Percentiles rank a stretch among this genome's conserved stretches.
phyloP scores from a whole-genome alignment of 2,797 vertebrate genomes.

The Eulemur mongoz region DNA sequence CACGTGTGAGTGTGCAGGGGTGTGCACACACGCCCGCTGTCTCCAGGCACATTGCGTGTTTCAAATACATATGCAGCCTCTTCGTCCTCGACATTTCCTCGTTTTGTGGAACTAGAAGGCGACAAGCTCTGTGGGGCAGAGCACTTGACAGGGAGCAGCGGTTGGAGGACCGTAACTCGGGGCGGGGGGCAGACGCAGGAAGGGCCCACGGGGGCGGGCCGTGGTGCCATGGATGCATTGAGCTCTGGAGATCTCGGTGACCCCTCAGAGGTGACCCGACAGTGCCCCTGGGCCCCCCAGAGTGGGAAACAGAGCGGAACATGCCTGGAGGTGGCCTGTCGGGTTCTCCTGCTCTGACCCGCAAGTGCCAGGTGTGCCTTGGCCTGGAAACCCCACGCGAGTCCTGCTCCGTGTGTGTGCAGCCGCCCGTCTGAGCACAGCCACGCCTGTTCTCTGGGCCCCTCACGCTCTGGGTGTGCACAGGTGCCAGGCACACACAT shows the following conservation, averaged over 20 bases:
- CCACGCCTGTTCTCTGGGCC: neutral
- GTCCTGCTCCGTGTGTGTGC: conserved; percentile 38
- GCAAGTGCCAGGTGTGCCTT: conserved; percentile 31
- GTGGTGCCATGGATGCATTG: neutral
- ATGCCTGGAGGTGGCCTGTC: neutral
- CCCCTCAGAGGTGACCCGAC: conserved; percentile 9
- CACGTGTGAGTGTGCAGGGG: rapidly evolving
- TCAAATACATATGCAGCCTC: rapidly evolving
- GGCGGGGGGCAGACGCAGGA: neutral
- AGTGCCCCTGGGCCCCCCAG: conserved; percentile 67
- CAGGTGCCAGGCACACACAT: neutral
- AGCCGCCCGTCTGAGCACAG: conserved; percentile 16
- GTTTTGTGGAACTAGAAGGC: neutral
- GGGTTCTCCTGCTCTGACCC: conserved; percentile 39
- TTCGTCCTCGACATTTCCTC: no score
- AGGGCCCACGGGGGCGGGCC: rapidly evolving
- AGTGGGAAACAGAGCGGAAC: neutral
- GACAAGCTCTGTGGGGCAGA: no score
- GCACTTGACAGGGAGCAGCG: rapidly evolving
- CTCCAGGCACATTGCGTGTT: rapidly evolving
- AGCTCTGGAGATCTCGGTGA: conserved; percentile 47
- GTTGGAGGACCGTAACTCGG: neutral
- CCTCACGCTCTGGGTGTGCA: neutral
- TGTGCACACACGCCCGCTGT: neutral
- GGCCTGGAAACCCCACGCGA: conserved; percentile 45